Evolutionary conservation across 2,113 vertebrate genomes (phyloP), one percentile per base, ranked within the genome.

Genomic region (Elephas maximus): DNA sequence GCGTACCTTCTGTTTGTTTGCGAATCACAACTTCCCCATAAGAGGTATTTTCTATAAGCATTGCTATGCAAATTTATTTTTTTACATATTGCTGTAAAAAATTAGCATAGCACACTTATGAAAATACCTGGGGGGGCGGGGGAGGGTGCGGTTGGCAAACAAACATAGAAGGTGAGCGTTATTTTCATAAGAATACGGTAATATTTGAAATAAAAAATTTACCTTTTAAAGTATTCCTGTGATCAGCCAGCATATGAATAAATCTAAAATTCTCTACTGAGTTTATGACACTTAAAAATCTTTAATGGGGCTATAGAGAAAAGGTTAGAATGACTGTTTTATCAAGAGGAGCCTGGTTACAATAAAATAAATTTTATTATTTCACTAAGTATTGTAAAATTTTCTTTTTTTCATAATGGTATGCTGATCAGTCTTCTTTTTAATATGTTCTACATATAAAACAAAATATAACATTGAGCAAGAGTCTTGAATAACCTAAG

Each of bases 171-270:
- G 53, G 53, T 15, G 53, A 57, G 53, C 11, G 15, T 57, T 57
- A 17, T 48, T 48, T 8, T 1, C 10, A 10, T 48, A 48, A 48
- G 10, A 48, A 48, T 48, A 48, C 15, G 53, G 53, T 15, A 82
- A 88, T 88, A 65, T 69, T 81, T 96, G 24, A 77, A 85, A 73
- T 41, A 80, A 53, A 85, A 95, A 67, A 62, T 10, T n/a, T 71
- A 20, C 5, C 5, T 74, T 81, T 94, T 85, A 57, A 90, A 69
- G 0, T 74, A 26, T 45, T 45, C 79, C 23, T 73, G 2, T 88
- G 44, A 94, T 30, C 11, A 69, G 45, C 15, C 45, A 83, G 11
- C 20, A 57, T 69, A 24, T 51, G 60, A 90, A 41, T 81, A 71
- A 92, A 85, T 89, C n/a, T 77, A 48, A 88, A 69, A 84, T 89